Evolutionary conservation across 2,113 vertebrate genomes (phyloP).

Genomic region (Synodontis membranacea): DNA sequence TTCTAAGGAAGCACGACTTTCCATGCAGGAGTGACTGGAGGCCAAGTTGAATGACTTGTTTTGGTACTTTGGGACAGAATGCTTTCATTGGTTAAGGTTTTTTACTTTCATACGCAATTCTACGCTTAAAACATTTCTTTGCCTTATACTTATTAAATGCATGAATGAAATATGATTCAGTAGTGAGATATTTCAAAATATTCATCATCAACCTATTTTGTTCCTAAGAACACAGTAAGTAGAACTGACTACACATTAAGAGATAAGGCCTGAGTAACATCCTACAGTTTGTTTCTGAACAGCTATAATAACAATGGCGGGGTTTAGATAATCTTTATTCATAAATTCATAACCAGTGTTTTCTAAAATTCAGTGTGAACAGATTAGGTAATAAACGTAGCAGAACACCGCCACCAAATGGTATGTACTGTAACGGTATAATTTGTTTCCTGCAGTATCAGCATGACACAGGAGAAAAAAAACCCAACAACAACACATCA

Average conservation of each 20-base stretch:
- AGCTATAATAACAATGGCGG: neutral
- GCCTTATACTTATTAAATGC: neutral
- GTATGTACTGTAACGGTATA: neutral
- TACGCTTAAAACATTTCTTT: neutral
- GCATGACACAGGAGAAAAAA: neutral
- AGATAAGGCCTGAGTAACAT: neutral
- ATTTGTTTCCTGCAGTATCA: neutral
- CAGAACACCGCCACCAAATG: neutral
- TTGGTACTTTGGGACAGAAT: neutral
- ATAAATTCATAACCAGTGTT: neutral
- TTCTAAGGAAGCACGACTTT: neutral
- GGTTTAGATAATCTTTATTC: neutral
- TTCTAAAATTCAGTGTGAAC: neutral
- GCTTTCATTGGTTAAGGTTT: neutral
- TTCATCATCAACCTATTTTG: neutral
- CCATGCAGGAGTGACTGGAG: neutral
- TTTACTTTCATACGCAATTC: slow-evolving; percentile 6
- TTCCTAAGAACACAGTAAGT: neutral
- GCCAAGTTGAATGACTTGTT: neutral
- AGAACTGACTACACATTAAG: neutral
- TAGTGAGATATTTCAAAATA: neutral
- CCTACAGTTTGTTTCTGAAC: neutral
- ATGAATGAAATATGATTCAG: neutral
- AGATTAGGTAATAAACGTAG: neutral
- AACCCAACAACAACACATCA: neutral